Conservation (phyloP, 2,797 vertebrate genomes). For the Etheostoma perlongum region DNA sequence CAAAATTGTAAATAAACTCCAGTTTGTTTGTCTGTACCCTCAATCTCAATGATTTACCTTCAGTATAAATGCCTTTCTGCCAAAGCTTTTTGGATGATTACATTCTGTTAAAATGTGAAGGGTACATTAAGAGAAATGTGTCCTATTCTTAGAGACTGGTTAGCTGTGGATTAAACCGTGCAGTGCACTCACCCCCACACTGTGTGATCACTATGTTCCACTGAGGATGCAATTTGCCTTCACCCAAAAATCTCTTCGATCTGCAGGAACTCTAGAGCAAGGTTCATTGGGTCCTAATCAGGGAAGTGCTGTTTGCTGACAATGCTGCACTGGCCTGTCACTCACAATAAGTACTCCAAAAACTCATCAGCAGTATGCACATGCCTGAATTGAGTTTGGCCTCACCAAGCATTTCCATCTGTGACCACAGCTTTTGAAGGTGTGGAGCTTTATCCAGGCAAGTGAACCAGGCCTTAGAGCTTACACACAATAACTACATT, state of each 20-base stretch:
- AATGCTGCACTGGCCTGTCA: constrained; percentile 29
- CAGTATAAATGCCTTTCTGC: constrained; percentile 21
- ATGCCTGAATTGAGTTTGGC: constrained; percentile 21
- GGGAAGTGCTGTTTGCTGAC: constrained; percentile 55
- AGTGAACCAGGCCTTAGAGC: not conserved
- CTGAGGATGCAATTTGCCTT: constrained; percentile 23
- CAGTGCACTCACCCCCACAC: not conserved
- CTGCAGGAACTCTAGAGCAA: constrained; percentile 31
- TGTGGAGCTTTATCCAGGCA: not conserved
- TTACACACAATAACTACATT: not conserved
- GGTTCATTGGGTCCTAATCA: constrained; percentile 51
- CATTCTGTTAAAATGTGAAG: constrained; percentile 21
- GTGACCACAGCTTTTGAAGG: constrained; percentile 8
- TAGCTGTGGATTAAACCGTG: constrained; percentile 3
- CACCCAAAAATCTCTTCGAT: constrained; percentile 28
- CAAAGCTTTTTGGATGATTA: constrained; percentile 32
- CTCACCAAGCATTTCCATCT: constrained; percentile 8
- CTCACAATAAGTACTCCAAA: constrained; percentile 23
- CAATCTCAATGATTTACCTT: constrained; percentile 1
- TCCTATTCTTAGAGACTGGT: constrained; percentile 9
- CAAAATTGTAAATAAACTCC: constrained; percentile 16
- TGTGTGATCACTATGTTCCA: constrained; percentile 18
- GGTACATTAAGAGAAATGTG: constrained; percentile 16
- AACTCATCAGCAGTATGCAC: constrained; percentile 44
- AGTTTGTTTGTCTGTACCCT: constrained; percentile 22